phyloP scores from a whole-genome alignment of 2,797 vertebrate genomes.

The Pseudochromis fuscus region DNA sequence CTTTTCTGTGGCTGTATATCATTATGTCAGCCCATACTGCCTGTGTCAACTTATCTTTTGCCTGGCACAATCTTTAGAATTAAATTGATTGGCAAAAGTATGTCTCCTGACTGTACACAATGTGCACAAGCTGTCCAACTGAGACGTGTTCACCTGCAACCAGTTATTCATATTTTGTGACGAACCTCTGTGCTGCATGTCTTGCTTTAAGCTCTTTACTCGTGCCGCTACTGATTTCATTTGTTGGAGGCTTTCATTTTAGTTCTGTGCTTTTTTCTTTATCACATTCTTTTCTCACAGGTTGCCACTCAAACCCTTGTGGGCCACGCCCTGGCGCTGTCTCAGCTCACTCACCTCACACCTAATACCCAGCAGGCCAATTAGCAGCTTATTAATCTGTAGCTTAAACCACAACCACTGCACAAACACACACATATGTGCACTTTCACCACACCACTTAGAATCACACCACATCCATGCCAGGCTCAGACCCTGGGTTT shows the following conservation, averaged over 20 bases:
- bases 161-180: constrained; percentile 9
- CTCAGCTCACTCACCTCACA: constrained; percentile 70
- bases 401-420: constrained; percentile 78
- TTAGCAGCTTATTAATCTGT: constrained; percentile 84
- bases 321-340: constrained; percentile 57
- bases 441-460: constrained; percentile 34
- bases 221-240: neutral
- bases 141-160: constrained; percentile 41
- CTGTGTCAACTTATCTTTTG: constrained; percentile 34
- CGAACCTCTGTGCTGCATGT: constrained; percentile 4
- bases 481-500: constrained; percentile 56
- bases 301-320: constrained; percentile 42
- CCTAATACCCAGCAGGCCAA: constrained; percentile 81
- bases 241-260: constrained; percentile 9
- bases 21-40: constrained; percentile 37
- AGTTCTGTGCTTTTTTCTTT: constrained; percentile 2
- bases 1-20: constrained; percentile 48
- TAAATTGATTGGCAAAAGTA: constrained; percentile 19
- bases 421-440: constrained; percentile 29
- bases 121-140: neutral
- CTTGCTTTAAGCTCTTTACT: constrained; percentile 1
- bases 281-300: constrained; percentile 36
- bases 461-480: constrained; percentile 68
- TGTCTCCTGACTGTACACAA: neutral
- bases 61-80: constrained; percentile 18